Conservation (phyloP, 2,113 vertebrate genomes). For the Erythrolamprus reginae region DNA sequence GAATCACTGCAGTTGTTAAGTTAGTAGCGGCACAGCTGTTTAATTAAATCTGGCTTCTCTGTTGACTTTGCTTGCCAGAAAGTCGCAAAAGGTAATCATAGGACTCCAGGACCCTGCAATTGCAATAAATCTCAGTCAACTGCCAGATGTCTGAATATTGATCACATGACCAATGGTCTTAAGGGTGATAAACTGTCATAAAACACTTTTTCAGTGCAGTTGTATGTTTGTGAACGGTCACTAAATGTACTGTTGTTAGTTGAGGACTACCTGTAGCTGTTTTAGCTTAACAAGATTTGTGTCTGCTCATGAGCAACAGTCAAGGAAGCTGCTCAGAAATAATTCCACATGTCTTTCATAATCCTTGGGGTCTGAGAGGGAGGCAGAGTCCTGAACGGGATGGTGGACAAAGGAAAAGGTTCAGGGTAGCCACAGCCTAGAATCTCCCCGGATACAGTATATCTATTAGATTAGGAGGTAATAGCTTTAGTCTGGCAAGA, state of each 20-base stretch:
- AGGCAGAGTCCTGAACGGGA: neutral
- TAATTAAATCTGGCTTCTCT: neutral
- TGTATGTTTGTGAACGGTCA: neutral
- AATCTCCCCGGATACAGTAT: neutral
- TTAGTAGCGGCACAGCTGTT: no score
- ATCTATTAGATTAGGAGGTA: neutral
- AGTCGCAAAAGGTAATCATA: neutral
- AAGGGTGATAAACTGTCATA: neutral
- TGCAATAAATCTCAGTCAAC: neutral
- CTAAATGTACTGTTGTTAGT: neutral
- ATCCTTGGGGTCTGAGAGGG: neutral
- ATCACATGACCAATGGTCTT: neutral
- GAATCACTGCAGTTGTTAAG: neutral
- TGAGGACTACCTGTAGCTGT: neutral
- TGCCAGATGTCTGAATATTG: neutral
- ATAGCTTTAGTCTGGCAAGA: neutral
- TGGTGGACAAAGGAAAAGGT: neutral
- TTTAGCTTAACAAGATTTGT: neutral
- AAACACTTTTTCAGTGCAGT: neutral
- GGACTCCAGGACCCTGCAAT: neutral
- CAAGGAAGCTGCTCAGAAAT: neutral
- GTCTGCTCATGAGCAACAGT: neutral
- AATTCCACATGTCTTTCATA: neutral
- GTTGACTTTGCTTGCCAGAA: neutral
- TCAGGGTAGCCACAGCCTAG: neutral